These are phyloP conservation scores for Zosterops pallidus DNA, from an alignment of 2,113 vertebrate species.

Conservation along the genomic window DNA sequence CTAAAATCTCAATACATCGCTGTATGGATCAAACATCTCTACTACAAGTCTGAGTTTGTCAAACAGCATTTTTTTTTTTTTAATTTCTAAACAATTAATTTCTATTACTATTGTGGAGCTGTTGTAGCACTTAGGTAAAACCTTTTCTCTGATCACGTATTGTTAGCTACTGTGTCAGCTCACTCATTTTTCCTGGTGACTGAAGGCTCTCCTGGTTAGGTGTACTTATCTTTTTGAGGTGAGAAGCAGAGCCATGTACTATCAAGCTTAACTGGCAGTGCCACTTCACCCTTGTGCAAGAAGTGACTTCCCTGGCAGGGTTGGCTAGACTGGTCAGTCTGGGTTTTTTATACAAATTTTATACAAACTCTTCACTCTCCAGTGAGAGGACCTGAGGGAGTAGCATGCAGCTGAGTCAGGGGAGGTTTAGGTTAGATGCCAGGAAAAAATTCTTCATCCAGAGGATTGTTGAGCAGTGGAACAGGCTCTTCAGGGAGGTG, in stretches of 20 bases:
- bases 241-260: not conserved
- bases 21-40: not conserved
- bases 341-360: not conserved
- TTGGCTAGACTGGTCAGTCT: not conserved
- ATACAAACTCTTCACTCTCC: not conserved
- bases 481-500: not conserved
- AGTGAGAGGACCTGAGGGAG: not conserved
- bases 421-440: not conserved
- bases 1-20: not conserved
- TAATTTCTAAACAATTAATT: not conserved
- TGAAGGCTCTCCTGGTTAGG: fast-evolving
- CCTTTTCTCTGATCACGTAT: fast-evolving
- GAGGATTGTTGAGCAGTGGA: not conserved
- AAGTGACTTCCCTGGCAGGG: not conserved
- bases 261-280: not conserved
- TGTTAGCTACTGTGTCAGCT: not conserved
- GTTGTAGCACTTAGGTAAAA: not conserved
- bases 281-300: not conserved
- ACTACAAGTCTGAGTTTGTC: not conserved
- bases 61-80: not conserved
- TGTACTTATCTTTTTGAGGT: not conserved
- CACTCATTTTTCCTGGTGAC: not conserved
- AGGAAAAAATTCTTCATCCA: not conserved
- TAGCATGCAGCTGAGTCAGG: not conserved
- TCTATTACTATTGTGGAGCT: not conserved